Conservation (phyloP, 2,888 invertebrate genomes). For the Anaspis maculata region DNA sequence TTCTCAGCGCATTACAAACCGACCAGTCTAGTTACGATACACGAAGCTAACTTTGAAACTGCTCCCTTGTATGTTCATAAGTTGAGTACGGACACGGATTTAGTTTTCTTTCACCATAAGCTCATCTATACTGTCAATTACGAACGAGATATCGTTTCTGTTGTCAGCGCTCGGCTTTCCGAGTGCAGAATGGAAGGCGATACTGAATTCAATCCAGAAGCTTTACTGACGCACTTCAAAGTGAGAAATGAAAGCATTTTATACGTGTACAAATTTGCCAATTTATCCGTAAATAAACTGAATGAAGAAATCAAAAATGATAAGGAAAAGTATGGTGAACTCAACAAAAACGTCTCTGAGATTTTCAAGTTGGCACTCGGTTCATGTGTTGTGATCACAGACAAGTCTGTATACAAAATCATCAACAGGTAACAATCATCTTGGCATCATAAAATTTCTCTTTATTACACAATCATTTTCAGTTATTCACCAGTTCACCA, state of each 20-base stretch:
- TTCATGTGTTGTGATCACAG: conserved; percentile 54
- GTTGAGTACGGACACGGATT: conserved; percentile 57
- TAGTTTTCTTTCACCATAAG: too few relatives aligned
- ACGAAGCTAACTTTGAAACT: conserved; percentile 57
- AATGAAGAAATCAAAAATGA: too few relatives aligned
- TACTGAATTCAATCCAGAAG: conserved; percentile 49
- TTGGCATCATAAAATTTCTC: neutral
- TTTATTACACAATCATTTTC: conserved; percentile 11
- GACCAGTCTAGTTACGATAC: conserved; percentile 51
- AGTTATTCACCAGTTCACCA: conserved; percentile 43
- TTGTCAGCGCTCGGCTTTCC: conserved; percentile 51
- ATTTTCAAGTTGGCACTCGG: conserved; percentile 45
- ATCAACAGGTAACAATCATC: conserved; percentile 42
- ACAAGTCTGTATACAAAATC: conserved; percentile 52
- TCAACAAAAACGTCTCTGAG: conserved; percentile 42
- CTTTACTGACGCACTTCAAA: conserved; percentile 49
- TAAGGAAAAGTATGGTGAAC: conserved; percentile 33
- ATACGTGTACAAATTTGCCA: conserved; percentile 44
- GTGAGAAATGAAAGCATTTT: conserved; percentile 46
- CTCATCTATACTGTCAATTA: conserved; percentile 55
- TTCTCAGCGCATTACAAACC: conserved; percentile 52
- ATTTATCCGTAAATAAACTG: too few relatives aligned
- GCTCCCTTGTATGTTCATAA: conserved; percentile 62
- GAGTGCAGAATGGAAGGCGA: conserved; percentile 48
- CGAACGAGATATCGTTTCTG: conserved; percentile 42